Evolutionary conservation across 2,113 vertebrate species (phyloP).

Genomic region (Nannospalax galili): DNA sequence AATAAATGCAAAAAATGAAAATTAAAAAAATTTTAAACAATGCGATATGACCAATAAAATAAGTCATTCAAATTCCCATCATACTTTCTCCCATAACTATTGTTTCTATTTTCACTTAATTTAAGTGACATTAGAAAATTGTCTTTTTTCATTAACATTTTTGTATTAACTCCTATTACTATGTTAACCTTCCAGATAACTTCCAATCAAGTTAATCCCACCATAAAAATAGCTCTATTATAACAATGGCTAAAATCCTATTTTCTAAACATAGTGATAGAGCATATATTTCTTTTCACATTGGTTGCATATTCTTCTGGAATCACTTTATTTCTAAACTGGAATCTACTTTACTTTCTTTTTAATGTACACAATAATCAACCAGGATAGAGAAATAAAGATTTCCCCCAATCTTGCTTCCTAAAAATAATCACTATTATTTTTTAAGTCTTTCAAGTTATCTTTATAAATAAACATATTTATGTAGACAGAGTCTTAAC

Average conservation of each 20-base stretch:
- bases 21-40: not conserved
- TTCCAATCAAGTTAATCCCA: not conserved
- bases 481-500: constrained; percentile 16
- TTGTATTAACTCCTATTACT: not conserved
- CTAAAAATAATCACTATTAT: constrained; percentile 43
- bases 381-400: constrained; percentile 22
- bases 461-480: not conserved
- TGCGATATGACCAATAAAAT: constrained; percentile 15
- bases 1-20: too few species aligned
- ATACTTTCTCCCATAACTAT: not conserved
- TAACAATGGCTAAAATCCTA: not conserved
- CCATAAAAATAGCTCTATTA: not conserved
- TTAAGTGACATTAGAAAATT: not conserved
- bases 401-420: not conserved
- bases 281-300: constrained; percentile 26
- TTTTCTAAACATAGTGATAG: constrained; percentile 9
- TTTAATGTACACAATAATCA: constrained; percentile 29
- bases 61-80: not conserved
- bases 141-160: not conserved
- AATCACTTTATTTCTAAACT: constrained; percentile 55
- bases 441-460: constrained; percentile 41
- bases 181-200: constrained; percentile 10
- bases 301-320: not conserved
- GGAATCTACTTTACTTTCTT: constrained; percentile 44
- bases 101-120: constrained; percentile 16